Base-by-base conservation (phyloP, 1,140 invertebrate species). In the Eurosta solidaginis region DNA sequence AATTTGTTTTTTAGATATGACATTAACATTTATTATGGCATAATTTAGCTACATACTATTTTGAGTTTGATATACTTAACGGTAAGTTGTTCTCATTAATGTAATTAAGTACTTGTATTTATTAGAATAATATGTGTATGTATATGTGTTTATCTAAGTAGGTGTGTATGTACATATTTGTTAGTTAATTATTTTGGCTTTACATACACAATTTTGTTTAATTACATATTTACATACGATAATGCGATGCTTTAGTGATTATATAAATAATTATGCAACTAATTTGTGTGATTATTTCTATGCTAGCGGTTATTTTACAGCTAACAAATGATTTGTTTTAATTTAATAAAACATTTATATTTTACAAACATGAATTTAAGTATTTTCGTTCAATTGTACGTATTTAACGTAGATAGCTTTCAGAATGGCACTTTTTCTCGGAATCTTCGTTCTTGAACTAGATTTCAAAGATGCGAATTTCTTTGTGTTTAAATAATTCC, bases 21-120 rank as follows among this genome's bases (percentile, higher is more conserved):
- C 40, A 42, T 68, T 68, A 68, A 68, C 59, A 68, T 68, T 42
- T 68, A 68, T 68, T 68, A 22, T 42, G 59, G 59, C 33, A 68
- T 68, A 68, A 68, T 68, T 42, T 68, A 68, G 27, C 59, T 68
- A 68, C 33, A 68, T n/a, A 33, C 59, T 68, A 36, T 9, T 33
- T 68, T 29, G 59, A 10, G 6, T 17, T 22, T 36, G 27, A 40
- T 40, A n/a, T n/a, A n/a, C n/a, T n/a, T 36, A 68, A 68, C 40
- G 20, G 29, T 36, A 12, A 40, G 36, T 68, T 40, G 40, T 68
- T 42, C n/a, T 68, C 14, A 29, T 59, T 68, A 68, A 20, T 17
- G 59, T 68, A 68, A 68, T 68, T 68, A 68, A 40, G 59, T 68
- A 68, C 59, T 68, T 68, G 59, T n/a, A 68, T 68, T 68, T 40